Base-by-base conservation (phyloP, 2,888 invertebrate genomes). In the Empis stercorea region DNA sequence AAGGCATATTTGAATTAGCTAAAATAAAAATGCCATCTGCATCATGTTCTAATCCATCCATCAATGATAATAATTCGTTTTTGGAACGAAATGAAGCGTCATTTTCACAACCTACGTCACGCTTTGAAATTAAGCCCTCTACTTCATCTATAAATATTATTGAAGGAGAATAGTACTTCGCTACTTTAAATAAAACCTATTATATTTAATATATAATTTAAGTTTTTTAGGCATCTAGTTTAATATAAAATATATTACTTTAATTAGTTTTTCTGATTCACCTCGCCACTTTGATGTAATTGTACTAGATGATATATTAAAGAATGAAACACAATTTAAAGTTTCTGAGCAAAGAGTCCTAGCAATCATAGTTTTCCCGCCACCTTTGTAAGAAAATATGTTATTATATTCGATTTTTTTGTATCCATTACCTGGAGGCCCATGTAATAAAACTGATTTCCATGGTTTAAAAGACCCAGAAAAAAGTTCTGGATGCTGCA, bases 231-330 rank as follows among this genome's bases (percentile, higher is more conserved):
- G n/a, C n/a, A n/a, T n/a, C n/a, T n/a, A n/a, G n/a, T n/a, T n/a
- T n/a, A n/a, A n/a, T n/a, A n/a, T n/a, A n/a, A n/a, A n/a, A n/a
- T n/a, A n/a, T n/a, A n/a, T n/a, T 60, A 84, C 86, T 71, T 88
- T 81, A 39, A 95, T 76, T 56, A 92, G 81, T 70, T 93, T 94
- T 71, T 95, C 95, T 0, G 93, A 93, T 57, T 96, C 95, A 0
- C 95, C 95, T 30, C 94, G 74, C 94, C 94, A 95, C 68, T 96
- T 96, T 59, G 88, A 91, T n/a, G 93, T 79, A 39, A 95, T 77
- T 3, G 85, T 82, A 59, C 92, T 88, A 50, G 89, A 84, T 3
- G 89, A 84, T 13, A 95, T 80, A 62, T 93, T 94, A 65, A 96
- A 92, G 70, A 95, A 93, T 0, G 87, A 87, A 50, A 78, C 76